Evolutionary conservation across 2,113 vertebrate species (phyloP).

Genomic region (Pandion haliaetus): DNA sequence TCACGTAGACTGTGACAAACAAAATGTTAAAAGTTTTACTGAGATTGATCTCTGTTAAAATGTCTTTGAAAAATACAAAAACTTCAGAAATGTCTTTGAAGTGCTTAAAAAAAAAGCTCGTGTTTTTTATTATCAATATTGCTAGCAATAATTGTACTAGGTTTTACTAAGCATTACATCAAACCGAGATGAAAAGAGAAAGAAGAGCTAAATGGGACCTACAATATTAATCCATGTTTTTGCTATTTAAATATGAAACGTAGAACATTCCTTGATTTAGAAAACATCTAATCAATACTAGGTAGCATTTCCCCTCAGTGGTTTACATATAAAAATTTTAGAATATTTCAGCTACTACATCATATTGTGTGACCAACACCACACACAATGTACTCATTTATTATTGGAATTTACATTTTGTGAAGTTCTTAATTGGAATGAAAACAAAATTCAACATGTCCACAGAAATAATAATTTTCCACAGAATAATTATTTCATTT

Average conservation of each 20-base stretch:
- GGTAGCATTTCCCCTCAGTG: neutral
- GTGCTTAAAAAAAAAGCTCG: neutral
- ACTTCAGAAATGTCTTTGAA: neutral
- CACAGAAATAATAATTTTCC: neutral
- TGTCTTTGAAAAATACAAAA: neutral
- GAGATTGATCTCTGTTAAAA: neutral
- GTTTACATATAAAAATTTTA: neutral
- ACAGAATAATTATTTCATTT: neutral
- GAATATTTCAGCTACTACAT: neutral
- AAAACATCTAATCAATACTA: neutral
- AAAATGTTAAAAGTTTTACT: neutral
- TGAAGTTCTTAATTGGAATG: neutral
- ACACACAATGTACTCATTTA: neutral
- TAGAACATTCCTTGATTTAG: neutral
- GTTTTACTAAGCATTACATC: neutral
- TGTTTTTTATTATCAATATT: neutral
- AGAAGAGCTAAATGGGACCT: neutral
- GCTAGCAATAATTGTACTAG: neutral
- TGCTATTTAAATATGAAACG: neutral
- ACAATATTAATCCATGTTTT: neutral
- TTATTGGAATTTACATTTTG: neutral
- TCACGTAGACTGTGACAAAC: neutral
- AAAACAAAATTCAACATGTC: neutral
- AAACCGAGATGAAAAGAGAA: neutral
- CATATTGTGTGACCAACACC: neutral